Evolutionary conservation across 2,113 vertebrate genomes (phyloP).

Genomic region (Carassius gibelio): DNA sequence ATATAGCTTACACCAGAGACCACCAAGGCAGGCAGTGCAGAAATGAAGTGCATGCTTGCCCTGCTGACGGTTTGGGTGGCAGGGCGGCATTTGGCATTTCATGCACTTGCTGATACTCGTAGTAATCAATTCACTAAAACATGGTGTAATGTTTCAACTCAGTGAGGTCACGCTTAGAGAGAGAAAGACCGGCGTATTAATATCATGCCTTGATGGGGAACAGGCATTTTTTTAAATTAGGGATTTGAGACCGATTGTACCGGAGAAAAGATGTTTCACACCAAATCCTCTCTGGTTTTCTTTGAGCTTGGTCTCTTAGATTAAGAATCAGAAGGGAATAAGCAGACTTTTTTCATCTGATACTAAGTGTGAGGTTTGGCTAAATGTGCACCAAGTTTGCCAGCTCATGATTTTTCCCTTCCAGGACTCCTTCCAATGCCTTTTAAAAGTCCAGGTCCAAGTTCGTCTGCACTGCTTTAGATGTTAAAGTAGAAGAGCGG

Average conservation of each 20-base stretch:
- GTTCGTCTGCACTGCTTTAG: constrained; percentile 71
- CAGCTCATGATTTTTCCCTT: constrained; percentile 77
- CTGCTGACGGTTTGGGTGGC: constrained; percentile 78
- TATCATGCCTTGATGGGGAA: constrained; percentile 45
- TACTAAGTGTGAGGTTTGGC: constrained; percentile 76
- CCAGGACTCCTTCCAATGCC: constrained; percentile 64
- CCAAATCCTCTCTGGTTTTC: constrained; percentile 63
- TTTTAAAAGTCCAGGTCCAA: constrained; percentile 74
- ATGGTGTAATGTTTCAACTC: constrained; percentile 28
- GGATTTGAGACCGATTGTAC: constrained; percentile 44
- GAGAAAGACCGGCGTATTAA: constrained; percentile 47
- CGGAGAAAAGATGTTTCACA: constrained; percentile 48
- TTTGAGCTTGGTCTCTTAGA: constrained; percentile 72
- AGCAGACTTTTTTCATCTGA: constrained; percentile 68
- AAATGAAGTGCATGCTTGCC: constrained; percentile 67
- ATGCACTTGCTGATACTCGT: constrained; percentile 67
- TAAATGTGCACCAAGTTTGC: constrained; percentile 67
- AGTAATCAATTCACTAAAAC: constrained; percentile 72
- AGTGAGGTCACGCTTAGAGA: constrained; percentile 20
- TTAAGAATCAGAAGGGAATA: constrained; percentile 63
- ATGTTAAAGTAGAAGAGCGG: constrained; percentile 57
- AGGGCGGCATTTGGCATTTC: constrained; percentile 73
- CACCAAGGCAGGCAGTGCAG: constrained; percentile 76
- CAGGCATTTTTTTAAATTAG: constrained; percentile 39
- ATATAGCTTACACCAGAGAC: constrained; percentile 80